These are phyloP conservation scores for Drosophila maculinotata DNA, from an alignment of 2,888 invertebrate species.

Conservation along the genomic window DNA sequence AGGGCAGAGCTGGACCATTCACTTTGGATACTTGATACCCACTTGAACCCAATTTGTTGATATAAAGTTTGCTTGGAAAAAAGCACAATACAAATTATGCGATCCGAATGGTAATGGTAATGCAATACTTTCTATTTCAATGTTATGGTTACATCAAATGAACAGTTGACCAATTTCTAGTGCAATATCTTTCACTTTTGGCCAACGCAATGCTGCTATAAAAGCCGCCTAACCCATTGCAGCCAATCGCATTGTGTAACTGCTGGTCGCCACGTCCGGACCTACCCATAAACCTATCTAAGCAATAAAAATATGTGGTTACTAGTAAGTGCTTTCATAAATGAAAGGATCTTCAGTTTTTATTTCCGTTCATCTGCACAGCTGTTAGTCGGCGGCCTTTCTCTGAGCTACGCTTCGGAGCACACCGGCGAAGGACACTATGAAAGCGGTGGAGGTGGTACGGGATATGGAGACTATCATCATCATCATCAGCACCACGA, in stretches of 20 bases:
- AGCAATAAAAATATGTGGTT: constrained; percentile 50
- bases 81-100: constrained; percentile 73
- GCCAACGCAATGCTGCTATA: constrained; percentile 45
- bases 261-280: constrained; percentile 35
- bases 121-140: constrained; percentile 79
- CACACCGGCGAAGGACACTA: constrained; percentile 56
- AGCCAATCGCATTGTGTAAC: constrained; percentile 55
- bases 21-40: constrained; percentile 70
- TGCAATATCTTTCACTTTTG: constrained; percentile 70
- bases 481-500: constrained; percentile 56
- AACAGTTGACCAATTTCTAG: constrained; percentile 52
- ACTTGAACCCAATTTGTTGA: constrained; percentile 72
- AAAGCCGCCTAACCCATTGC: constrained; percentile 38
- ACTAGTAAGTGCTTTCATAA: constrained; percentile 48
- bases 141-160: constrained; percentile 76
- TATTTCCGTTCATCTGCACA: constrained; percentile 11
- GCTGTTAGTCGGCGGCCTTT: constrained; percentile 54
- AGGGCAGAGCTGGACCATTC: constrained; percentile 48
- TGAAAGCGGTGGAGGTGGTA: constrained; percentile 33
- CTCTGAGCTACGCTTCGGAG: constrained; percentile 56
- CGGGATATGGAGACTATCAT: constrained; percentile 32
- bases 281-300: constrained; percentile 12
- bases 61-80: constrained; percentile 64
- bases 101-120: constrained; percentile 65
- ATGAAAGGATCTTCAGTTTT: not conserved